Percentiles rank a stretch among this genome's conserved stretches.
Conservation (phyloP, 2,113 vertebrate species). For the Heterochromis multidens region DNA sequence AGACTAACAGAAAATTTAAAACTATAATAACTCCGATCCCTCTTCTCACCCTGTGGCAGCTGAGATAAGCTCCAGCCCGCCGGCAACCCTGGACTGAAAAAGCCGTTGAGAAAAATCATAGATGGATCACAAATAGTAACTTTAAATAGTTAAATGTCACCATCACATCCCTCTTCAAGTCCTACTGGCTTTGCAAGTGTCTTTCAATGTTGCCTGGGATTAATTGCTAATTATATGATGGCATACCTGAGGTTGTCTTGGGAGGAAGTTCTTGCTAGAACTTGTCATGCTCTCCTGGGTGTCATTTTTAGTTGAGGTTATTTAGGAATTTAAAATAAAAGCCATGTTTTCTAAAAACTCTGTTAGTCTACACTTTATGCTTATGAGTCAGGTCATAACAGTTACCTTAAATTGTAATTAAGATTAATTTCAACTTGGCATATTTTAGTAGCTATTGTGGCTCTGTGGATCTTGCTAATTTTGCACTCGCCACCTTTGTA, state of each 20-base stretch:
- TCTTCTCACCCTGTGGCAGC: not conserved
- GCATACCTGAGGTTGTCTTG: not conserved
- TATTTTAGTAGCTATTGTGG: too few species aligned
- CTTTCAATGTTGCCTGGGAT: not conserved
- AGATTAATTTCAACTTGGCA: rapidly evolving
- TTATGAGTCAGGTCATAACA: not conserved
- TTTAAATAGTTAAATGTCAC: not conserved
- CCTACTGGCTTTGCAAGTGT: not conserved
- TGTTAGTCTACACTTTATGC: not conserved
- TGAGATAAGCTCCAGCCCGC: not conserved
- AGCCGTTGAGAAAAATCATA: not conserved
- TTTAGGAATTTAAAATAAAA: not conserved
- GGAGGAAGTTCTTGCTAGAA: not conserved
- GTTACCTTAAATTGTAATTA: not conserved
- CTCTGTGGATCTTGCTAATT: too few species aligned
- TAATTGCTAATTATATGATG: not conserved
- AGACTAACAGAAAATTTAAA: too few species aligned
- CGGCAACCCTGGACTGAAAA: not conserved
- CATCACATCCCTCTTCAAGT: not conserved
- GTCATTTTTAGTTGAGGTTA: not conserved
- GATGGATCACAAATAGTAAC: not conserved
- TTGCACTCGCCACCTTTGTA: too few species aligned
- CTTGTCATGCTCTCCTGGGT: not conserved
- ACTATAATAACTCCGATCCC: not conserved
- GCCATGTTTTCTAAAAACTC: not conserved